phyloP scores from a whole-genome alignment of 53 echinoderm and acorn worm species.

The Echinometra lucunter region DNA sequence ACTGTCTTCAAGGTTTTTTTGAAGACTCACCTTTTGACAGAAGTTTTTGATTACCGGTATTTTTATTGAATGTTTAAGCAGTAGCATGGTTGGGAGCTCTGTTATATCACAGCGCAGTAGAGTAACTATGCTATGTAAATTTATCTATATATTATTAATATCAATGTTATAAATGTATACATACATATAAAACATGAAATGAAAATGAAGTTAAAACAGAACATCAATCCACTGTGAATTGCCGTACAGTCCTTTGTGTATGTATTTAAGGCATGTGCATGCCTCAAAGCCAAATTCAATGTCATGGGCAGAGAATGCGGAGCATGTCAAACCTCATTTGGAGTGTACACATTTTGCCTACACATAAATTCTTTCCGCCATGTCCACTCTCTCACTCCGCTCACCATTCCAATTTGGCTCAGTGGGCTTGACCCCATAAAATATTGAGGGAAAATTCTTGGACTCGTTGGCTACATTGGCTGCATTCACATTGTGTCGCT shows the following conservation, averaged over 20 bases:
- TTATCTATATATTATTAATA: too few species aligned
- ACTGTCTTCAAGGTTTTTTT: too few species aligned
- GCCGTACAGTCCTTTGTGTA: background rate
- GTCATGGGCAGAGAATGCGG: background rate
- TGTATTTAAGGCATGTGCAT: background rate
- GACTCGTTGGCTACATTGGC: slow-evolving; percentile 19
- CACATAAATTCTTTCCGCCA: slow-evolving; percentile 32
- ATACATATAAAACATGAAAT: background rate
- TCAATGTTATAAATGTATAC: too few species aligned
- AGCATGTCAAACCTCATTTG: slow-evolving; percentile 43
- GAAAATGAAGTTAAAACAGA: background rate
- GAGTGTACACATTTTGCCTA: slow-evolving; percentile 23
- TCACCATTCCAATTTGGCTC: slow-evolving; percentile 20
- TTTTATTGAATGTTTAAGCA: too few species aligned
- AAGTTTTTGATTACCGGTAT: too few species aligned
- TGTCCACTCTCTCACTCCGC: background rate
- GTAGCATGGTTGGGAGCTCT: too few species aligned
- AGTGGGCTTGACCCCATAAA: slow-evolving; percentile 53
- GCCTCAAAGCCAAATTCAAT: background rate
- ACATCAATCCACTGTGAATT: background rate
- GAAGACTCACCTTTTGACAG: too few species aligned
- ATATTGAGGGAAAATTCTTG: slow-evolving; percentile 51
- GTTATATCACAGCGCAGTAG: too few species aligned
- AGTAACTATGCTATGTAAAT: too few species aligned
- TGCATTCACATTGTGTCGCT: background rate